Evolutionary conservation across 2,113 vertebrate genomes (phyloP).

Genomic region (Pollachius pollachius): DNA sequence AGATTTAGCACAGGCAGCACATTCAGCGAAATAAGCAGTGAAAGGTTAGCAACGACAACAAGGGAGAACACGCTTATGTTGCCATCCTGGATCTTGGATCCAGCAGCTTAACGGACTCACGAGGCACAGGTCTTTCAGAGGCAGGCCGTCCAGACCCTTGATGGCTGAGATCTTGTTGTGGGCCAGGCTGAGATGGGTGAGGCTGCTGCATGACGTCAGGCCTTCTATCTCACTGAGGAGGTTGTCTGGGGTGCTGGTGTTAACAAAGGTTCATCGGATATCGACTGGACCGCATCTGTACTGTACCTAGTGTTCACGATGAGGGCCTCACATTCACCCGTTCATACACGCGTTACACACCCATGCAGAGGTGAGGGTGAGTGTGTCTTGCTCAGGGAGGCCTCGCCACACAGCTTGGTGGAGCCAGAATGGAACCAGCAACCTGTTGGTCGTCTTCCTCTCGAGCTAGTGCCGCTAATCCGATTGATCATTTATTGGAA

Average conservation of each 20-base stretch:
- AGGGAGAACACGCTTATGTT: too few relatives aligned
- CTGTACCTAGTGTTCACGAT: background rate
- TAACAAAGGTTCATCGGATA: constrained; percentile 59
- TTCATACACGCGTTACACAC: background rate
- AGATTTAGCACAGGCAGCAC: too few relatives aligned
- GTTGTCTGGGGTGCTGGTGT: constrained; percentile 75
- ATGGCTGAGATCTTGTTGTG: constrained; percentile 80
- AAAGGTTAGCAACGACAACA: too few relatives aligned
- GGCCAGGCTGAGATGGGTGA: constrained; percentile 82
- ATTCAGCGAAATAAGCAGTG: too few relatives aligned
- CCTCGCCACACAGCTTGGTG: too few relatives aligned
- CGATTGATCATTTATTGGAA: too few relatives aligned
- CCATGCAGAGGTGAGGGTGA: too few relatives aligned
- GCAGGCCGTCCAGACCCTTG: constrained; percentile 71
- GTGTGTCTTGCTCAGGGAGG: too few relatives aligned
- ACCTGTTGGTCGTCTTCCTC: too few relatives aligned
- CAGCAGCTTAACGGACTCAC: constrained; percentile 61
- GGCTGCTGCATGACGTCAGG: constrained; percentile 76
- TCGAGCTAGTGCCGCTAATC: too few relatives aligned
- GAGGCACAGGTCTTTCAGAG: constrained; percentile 80
- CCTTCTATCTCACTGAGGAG: constrained; percentile 80
- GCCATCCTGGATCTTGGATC: too few relatives aligned
- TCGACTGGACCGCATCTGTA: background rate
- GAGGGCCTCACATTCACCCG: background rate
- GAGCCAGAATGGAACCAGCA: too few relatives aligned